phyloP scores from a whole-genome alignment of 2,797 vertebrate genomes.

The Labeo calbasu region DNA sequence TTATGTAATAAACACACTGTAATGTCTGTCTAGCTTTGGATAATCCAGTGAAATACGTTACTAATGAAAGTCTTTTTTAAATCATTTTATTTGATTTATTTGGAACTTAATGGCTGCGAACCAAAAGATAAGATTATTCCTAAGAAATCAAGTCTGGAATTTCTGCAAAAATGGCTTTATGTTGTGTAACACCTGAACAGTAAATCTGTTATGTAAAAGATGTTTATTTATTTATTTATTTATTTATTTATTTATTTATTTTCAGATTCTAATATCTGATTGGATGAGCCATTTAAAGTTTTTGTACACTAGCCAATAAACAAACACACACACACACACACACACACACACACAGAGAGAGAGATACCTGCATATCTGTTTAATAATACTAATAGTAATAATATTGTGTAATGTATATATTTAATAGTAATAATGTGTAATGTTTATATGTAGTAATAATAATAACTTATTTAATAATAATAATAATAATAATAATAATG shows the following conservation, averaged over 20 bases:
- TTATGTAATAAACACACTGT: background rate
- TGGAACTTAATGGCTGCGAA: background rate
- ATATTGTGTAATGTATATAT: no score
- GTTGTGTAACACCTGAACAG: background rate
- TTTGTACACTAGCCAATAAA: background rate
- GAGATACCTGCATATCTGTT: no score
- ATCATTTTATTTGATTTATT: conserved; percentile 8
- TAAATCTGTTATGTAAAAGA: background rate
- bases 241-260: no score
- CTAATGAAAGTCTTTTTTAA: background rate
- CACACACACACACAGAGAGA: no score
- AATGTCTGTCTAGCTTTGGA: background rate
- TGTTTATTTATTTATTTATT: no score
- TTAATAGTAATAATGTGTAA: no score
- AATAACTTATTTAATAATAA: no score
- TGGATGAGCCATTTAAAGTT: background rate
- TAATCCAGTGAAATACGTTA: background rate
- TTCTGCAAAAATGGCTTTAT: background rate
- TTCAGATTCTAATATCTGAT: background rate
- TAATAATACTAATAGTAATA: no score
- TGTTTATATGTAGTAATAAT: no score
- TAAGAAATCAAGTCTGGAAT: background rate
- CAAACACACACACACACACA: no score
- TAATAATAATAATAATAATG: no score
- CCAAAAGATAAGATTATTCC: conserved; percentile 7